Conservation (phyloP, 92 coral and sea anemone genomes). For the Galaxea fascicularis region DNA sequence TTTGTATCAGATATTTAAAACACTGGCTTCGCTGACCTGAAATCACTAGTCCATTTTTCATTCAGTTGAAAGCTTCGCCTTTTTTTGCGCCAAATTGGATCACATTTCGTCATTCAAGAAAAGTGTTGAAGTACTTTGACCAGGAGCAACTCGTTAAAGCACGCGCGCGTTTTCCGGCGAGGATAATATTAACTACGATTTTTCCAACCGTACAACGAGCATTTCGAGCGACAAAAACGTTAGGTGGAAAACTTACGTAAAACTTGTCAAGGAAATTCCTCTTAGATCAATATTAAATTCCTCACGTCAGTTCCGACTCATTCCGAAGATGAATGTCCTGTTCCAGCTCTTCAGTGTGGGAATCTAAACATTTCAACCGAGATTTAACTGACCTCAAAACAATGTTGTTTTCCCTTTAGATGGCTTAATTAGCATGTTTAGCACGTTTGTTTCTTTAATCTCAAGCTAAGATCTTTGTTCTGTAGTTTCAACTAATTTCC, state of each 20-base stretch:
- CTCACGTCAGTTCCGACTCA: slow-evolving; percentile 3
- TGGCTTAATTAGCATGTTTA: not conserved
- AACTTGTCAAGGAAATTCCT: slow-evolving; percentile 2
- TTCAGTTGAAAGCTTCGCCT: not conserved
- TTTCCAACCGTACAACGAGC: not conserved
- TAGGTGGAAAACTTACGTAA: not conserved
- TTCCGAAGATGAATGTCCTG: not conserved
- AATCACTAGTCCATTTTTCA: not conserved
- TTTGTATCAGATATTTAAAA: not conserved
- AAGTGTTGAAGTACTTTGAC: not conserved
- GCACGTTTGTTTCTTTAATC: not conserved
- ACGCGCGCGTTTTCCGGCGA: not conserved
- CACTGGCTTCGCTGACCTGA: not conserved
- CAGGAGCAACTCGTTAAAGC: not conserved
- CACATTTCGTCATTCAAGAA: not conserved
- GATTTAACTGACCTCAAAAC: not conserved
- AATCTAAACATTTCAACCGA: not conserved
- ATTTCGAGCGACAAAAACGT: not conserved
- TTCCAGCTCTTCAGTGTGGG: not conserved
- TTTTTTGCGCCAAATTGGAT: not conserved
- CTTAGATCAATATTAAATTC: slow-evolving; percentile 16
- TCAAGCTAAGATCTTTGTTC: not conserved
- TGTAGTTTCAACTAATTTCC: not conserved
- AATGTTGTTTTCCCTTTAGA: not conserved
- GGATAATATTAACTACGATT: not conserved